phyloP scores from a whole-genome alignment of 2,797 vertebrate species.

The Malurus leucopterus region DNA sequence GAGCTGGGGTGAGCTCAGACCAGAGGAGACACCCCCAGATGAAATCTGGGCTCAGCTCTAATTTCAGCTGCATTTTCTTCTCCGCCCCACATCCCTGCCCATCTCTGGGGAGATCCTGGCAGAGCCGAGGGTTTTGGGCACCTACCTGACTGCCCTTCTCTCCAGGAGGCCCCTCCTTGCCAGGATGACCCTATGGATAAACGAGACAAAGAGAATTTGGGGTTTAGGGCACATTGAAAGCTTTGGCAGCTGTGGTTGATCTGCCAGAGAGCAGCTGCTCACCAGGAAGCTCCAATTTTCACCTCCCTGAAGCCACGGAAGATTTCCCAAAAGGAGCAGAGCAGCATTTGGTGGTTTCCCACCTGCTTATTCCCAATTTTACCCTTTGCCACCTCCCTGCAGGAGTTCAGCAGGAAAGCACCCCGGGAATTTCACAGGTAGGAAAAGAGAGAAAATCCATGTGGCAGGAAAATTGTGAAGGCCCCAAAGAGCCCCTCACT shows the following conservation, averaged over 20 bases:
- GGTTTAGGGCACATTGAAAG: neutral
- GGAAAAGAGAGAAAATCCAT: neutral
- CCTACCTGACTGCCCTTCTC: constrained; percentile 92
- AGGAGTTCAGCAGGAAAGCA: neutral
- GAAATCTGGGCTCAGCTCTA: neutral
- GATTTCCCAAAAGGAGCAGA: neutral
- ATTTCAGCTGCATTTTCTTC: neutral
- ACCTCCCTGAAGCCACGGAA: neutral
- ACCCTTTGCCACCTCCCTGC: neutral
- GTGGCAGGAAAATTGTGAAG: neutral
- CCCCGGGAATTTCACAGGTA: neutral
- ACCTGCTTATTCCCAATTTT: neutral
- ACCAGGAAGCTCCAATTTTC: neutral
- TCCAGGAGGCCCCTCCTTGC: constrained; percentile 93
- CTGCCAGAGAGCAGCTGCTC: neutral
- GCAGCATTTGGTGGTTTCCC: neutral
- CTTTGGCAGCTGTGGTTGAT: neutral
- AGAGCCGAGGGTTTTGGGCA: neutral
- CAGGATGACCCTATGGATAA: constrained; percentile 88
- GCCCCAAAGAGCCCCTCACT: neutral
- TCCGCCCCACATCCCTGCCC: too few species aligned
- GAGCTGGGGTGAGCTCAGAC: neutral
- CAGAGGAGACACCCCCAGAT: neutral
- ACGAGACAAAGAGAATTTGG: neutral
- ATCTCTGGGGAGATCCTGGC: fast-evolving